Evolutionary conservation across 1,140 invertebrate genomes (phyloP), one percentile per base, ranked within the genome.

Genomic region (Bombus fervidus): DNA sequence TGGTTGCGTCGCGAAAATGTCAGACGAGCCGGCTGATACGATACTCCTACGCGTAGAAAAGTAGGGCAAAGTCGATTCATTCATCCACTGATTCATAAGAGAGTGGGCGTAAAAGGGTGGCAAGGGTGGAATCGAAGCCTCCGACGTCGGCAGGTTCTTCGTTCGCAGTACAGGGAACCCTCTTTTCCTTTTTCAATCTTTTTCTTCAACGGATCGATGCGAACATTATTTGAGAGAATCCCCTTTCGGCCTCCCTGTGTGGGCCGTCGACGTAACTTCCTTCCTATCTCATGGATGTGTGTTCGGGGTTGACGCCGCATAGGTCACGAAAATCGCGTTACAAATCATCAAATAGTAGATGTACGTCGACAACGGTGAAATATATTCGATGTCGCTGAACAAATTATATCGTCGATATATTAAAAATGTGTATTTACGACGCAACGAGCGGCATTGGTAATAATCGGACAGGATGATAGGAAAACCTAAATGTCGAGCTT

Each of bases 11-110:
- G 88, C 83, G 91, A 91, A 92, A 92, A 92, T 92, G 91, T 92
- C 91, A 92, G 91, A 91, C 86, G 83, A 64, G 71, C 83, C 87
- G 66, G 75, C 86, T 85, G 88, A 89, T 88, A 91, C 91, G 90
- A 80, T 91, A 90, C 88, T 84, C 92, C 92, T 89, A 93, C 92
- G 92, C 90, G 74, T 47, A 34, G 68, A 76, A 92, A 93, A 93
- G 87, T 93, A 86, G 93, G 91, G 89, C 92, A 93, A 92, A 93
- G 92, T 93, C 91, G 92, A 93, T 93, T 93, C 92, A 93, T 93
- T 93, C 93, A 93, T 93, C 88, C 83, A 91, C 92, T 93, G 92
- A 93, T 93, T 93, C 92, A 92, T 90, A 90, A 90, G 59, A 90
- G 86, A 74, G 88, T 91, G 80, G 87, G 88, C 82, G 90, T 88